These are phyloP conservation scores for Subacronicta megacephala DNA, from an alignment of 2,888 invertebrate genomes.

Conservation along the genomic window DNA sequence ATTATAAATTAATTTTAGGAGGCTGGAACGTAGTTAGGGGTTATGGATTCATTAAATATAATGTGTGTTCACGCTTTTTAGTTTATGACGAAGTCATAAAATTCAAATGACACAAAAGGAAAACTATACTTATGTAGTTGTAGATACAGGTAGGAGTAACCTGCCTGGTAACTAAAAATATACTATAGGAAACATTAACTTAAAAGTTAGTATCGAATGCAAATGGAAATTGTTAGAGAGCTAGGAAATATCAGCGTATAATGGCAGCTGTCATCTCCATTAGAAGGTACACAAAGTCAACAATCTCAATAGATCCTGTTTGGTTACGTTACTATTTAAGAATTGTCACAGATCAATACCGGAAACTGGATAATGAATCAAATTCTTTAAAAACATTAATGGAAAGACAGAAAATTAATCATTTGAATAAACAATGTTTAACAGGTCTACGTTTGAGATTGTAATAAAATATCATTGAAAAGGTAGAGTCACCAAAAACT, in stretches of 20 bases:
- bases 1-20: slow-evolving; percentile 64
- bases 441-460: slow-evolving; percentile 54
- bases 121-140: background rate
- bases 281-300: no score
- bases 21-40: slow-evolving; percentile 29
- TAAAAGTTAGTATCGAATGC: background rate
- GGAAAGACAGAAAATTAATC: slow-evolving; percentile 46
- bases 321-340: background rate
- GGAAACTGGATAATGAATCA: slow-evolving; percentile 26
- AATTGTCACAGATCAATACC: slow-evolving; percentile 7
- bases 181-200: background rate
- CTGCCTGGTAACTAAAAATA: background rate
- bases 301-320: background rate
- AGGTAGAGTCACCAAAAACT: slow-evolving; percentile 7
- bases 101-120: slow-evolving; percentile 14
- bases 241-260: background rate
- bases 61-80: slow-evolving; percentile 46
- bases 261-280: no score
- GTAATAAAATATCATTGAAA: slow-evolving; percentile 54
- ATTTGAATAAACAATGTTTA: slow-evolving; percentile 47
- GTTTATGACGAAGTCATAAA: slow-evolving; percentile 40
- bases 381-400: slow-evolving; percentile 31
- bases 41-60: slow-evolving; percentile 51
- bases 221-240: background rate
- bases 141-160: background rate